A percentile compares a stretch with the other conserved stretches of the same genome.
phyloP scores from a whole-genome alignment of 2,888 invertebrate species.

The Clostera curtula region DNA sequence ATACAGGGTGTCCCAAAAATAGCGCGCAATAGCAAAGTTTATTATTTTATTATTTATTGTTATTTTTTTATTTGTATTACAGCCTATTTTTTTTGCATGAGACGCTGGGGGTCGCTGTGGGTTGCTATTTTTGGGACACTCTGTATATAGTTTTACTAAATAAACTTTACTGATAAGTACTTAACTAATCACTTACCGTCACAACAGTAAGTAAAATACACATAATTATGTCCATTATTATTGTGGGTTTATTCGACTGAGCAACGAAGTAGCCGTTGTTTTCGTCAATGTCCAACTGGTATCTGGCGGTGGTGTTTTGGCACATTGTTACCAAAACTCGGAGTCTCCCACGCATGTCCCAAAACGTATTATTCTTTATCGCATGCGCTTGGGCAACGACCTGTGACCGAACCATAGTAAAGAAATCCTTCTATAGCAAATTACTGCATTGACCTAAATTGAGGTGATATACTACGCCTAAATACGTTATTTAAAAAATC shows the following conservation, averaged over 20 bases:
- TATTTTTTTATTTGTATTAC: no score
- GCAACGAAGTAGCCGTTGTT: constrained; percentile 6
- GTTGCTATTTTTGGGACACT: no score
- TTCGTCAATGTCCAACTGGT: constrained; percentile 31
- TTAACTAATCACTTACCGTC: no score
- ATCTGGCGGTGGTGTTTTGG: constrained; percentile 38
- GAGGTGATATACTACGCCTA: neutral
- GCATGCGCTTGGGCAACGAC: constrained; percentile 51
- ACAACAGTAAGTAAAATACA: no score
- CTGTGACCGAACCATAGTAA: constrained; percentile 39
- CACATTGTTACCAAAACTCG: constrained; percentile 38
- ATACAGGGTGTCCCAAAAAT: no score
- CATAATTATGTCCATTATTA: constrained; percentile 1
- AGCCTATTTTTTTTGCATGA: no score
- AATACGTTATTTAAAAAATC: no score
- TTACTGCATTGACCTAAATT: constrained; percentile 13
- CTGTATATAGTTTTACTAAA: no score
- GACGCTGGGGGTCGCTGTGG: no score
- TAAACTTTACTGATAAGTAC: no score
- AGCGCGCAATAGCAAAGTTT: no score
- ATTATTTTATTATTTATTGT: constrained; percentile 1
- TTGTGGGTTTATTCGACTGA: neutral
- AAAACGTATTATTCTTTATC: constrained; percentile 31
- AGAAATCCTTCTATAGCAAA: constrained; percentile 4
- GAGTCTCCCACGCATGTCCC: constrained; percentile 47